Conservation (phyloP, 2,888 invertebrate genomes). For the Lasioglossum lativentre region DNA sequence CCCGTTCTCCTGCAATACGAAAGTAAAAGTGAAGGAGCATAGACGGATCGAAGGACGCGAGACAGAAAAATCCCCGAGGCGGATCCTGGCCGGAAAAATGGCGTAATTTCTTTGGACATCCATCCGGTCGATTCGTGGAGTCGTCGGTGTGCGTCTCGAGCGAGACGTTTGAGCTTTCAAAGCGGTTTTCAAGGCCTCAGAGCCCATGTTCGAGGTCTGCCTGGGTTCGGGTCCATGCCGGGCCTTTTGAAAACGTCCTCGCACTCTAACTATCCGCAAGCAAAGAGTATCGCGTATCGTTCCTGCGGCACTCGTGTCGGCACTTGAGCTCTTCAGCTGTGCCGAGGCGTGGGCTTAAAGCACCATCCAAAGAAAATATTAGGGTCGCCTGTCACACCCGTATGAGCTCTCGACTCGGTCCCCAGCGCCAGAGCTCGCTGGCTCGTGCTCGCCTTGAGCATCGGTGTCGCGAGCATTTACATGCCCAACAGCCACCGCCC, state of each 20-base stretch:
- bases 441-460: slow-evolving; percentile 47
- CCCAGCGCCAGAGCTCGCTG: neutral
- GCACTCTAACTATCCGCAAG: slow-evolving; percentile 35
- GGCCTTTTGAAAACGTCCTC: slow-evolving; percentile 42
- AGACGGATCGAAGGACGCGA: neutral
- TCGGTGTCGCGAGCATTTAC: slow-evolving; percentile 57
- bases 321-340: slow-evolving; percentile 55
- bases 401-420: slow-evolving; percentile 49
- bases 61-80: neutral
- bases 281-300: slow-evolving; percentile 42
- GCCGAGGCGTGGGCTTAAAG: slow-evolving; percentile 64
- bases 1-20: neutral
- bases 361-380: slow-evolving; percentile 72
- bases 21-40: neutral
- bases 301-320: slow-evolving; percentile 27
- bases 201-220: neutral
- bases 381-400: slow-evolving; percentile 72
- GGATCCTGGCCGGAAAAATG: neutral
- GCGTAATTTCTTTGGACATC: neutral
- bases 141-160: neutral
- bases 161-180: slow-evolving; percentile 30
- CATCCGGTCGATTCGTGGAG: neutral
- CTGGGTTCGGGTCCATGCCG: neutral
- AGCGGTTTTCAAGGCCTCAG: slow-evolving; percentile 14
- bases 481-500: slow-evolving; percentile 14